Evolutionary conservation across 2,797 vertebrate species (phyloP), one percentile per base, ranked within the genome.

Genomic region (Clamator glandarius): DNA sequence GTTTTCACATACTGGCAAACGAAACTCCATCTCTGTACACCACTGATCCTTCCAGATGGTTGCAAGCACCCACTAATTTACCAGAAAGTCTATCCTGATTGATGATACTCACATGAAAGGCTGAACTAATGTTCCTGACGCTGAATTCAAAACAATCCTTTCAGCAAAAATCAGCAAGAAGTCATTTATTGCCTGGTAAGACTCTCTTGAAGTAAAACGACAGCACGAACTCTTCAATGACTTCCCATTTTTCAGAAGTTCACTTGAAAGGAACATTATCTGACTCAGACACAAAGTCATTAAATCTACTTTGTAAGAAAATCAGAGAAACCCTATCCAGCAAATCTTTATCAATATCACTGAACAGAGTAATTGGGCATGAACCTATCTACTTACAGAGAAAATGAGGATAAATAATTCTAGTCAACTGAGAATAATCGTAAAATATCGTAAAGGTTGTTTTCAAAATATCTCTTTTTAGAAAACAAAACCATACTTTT

Each of bases 211-310:
- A 95, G 72, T 63, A 36, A 88, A 91, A 63, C 48, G 55, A 91
- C 35, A 91, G 58, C 29, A 59, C 12, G 4, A 50, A 84, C 62
- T 83, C 75, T 84, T 92, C 72, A 89, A 78, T 19, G n/a, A 82
- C 36, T 79, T 87, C 13, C 16, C 12, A 51, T 58, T 89, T 85
- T 83, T 61, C 26, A 52, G 51, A 87, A 83, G 62, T 67, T 84
- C 33, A 76, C 89, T 90, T 91, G 42, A 91, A 92, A 89, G 46
- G 29, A 93, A 68, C 26, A n/a, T 94, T 80, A 89, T 73, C 64
- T 31, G 77, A 86, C 59, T 85, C 28, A 90, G 59, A 79, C 18
- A 62, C 33, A 79, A 76, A 1, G 10, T 52, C 20, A 87, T 62
- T 88, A 92, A 80, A 87, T 51, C 55, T 55, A 67, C 42, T 82